Conservation (phyloP, 2,888 invertebrate genomes). For the Drosophila recens region DNA sequence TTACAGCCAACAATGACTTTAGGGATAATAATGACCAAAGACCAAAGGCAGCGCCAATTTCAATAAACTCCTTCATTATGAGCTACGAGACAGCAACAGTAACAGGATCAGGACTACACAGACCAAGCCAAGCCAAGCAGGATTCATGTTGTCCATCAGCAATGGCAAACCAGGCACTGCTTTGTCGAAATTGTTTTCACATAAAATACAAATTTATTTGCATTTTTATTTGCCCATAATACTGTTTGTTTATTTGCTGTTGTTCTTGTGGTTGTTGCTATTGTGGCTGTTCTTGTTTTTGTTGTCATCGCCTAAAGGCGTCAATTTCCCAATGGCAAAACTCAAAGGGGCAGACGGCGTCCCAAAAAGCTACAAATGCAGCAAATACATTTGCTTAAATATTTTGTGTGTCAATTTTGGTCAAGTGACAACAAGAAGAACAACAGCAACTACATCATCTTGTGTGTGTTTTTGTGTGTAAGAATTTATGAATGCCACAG, state of each 20-base stretch:
- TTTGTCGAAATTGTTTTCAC: conserved; percentile 75
- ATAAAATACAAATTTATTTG: conserved; percentile 81
- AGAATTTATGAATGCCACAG: conserved; percentile 73
- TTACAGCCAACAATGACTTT: conserved; percentile 44
- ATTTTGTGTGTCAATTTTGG: conserved; percentile 52
- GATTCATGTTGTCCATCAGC: conserved; percentile 51
- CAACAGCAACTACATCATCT: conserved; percentile 6
- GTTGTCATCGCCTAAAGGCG: conserved; percentile 43
- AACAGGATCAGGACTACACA: neutral
- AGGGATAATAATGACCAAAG: conserved; percentile 49
- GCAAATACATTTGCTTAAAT: conserved; percentile 45
- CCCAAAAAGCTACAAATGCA: conserved; percentile 55
- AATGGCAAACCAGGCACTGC: conserved; percentile 19
- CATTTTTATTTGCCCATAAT: conserved; percentile 81
- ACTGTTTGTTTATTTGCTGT: conserved; percentile 73
- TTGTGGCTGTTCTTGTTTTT: conserved; percentile 11
- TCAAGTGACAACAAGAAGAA: conserved; percentile 47
- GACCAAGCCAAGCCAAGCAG: neutral
- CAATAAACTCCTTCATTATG: conserved; percentile 76
- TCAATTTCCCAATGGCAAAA: conserved; percentile 45
- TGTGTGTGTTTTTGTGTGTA: conserved; percentile 28
- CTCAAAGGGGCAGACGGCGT: conserved; percentile 62
- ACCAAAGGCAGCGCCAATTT: conserved; percentile 58
- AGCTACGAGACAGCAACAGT: conserved; percentile 4
- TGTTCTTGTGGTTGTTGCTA: conserved; percentile 8